These are phyloP conservation scores for Aphyosemion australe DNA, from an alignment of 2,113 vertebrate species.

Conservation along the genomic window DNA sequence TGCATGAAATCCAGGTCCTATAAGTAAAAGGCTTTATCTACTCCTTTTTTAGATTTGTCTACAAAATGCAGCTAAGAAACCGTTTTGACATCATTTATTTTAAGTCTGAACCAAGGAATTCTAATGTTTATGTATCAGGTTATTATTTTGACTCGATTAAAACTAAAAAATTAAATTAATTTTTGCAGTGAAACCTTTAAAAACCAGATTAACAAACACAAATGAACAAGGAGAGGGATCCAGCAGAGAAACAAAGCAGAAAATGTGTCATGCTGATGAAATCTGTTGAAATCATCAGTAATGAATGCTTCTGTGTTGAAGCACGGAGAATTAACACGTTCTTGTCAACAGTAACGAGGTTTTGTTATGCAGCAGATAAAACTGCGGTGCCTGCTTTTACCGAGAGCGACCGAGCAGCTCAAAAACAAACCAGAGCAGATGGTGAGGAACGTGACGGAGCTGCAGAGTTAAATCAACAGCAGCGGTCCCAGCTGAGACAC, in stretches of 20 bases:
- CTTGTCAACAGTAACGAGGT: conserved; percentile 9
- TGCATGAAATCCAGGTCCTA: too few species aligned
- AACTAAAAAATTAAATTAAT: neutral
- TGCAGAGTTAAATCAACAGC: conserved; percentile 58
- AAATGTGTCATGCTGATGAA: conserved; percentile 1
- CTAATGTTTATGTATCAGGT: neutral
- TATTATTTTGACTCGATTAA: neutral
- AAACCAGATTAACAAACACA: conserved; percentile 29
- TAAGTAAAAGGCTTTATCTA: too few species aligned
- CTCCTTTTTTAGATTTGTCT: too few species aligned
- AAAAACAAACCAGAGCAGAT: conserved; percentile 65
- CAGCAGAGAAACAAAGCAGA: too few species aligned
- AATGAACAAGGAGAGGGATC: neutral
- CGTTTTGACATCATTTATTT: too few species aligned
- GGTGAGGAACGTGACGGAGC: conserved; percentile 55
- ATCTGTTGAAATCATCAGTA: conserved; percentile 16
- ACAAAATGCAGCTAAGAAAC: too few species aligned
- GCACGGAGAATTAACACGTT: conserved; percentile 1
- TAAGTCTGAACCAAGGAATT: too few species aligned
- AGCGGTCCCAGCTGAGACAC: conserved; percentile 55
- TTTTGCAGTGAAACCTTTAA: neutral
- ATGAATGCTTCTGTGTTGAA: conserved; percentile 1
- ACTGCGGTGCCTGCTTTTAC: conserved; percentile 23
- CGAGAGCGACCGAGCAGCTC: conserved; percentile 44
- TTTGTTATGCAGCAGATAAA: conserved; percentile 29